Base-by-base conservation (phyloP, 2,888 invertebrate species). In the Epinotia demarniana region DNA sequence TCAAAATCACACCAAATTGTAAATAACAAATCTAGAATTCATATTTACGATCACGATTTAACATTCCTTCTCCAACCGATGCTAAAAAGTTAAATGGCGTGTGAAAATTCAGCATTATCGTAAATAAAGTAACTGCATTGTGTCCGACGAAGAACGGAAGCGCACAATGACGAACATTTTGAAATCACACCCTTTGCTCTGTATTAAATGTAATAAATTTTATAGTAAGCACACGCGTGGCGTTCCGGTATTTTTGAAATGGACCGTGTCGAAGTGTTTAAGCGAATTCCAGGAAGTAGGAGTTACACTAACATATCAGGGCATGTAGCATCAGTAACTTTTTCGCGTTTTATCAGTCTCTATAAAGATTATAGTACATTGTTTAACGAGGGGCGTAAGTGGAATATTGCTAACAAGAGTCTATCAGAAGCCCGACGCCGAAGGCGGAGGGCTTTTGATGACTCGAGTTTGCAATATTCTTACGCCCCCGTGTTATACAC, bases 81-180 rank as follows among this genome's bases (percentile, higher is more conserved):
- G 60, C 66, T 55, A 61, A 57, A 72, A 73, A 77, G 62, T 79
- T 74, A 74, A 78, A 75, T 78, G 69, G 77, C 46, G 33, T 73
- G 78, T 78, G 69, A 74, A 77, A 78, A 77, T 79, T 77, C 61
- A 13, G 63, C 73, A 76, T 78, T 77, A 78, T 79, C 78, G 78
- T 79, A 78, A 79, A 79, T 79, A 78, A 79, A 78, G 55, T 72
- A 27, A 66, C 18, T 46, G 61, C 71, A 75, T 61, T 69, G 33
- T 66, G n/a, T 33, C 27, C 55, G 75, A 79, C 77, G 77, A 78
- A 66, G 70, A 66, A 43, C n/a, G 57, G 19, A 61, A 55, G 64
- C 62, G 58, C 61, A 75, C 75, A 75, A 62, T 71, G 70, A 43
- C 4, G 43, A 67, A 43, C 75, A 67, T 75, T 76, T 66, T 58